Base-by-base conservation (phyloP, 1,140 invertebrate species). In the Ctenoplectra terminalis region DNA sequence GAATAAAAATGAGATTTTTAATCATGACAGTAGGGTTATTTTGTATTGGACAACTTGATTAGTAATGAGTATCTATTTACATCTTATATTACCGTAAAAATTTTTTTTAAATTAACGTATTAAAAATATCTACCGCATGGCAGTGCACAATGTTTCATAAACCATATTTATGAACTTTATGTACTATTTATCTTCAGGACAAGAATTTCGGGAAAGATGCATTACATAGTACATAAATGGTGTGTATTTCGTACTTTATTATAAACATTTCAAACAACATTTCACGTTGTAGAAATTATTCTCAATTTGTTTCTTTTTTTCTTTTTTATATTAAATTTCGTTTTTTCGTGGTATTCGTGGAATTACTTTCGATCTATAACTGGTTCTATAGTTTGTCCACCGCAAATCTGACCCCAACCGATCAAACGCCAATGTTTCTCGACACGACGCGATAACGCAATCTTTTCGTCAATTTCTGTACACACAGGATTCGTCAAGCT, bases 371-470 rank as follows among this genome's bases (percentile, higher is more conserved):
- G 87, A 66, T 93, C 92, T 23, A 92, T 84, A 34, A 93, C 89
- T 13, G 97, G 97, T 93, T 97, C 96, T 87, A 99, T 98, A 61
- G 98, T 98, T 89, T 97, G 96, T 75, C 98, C 98, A 90, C 98
- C 97, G 90, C 97, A 96, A 93, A 99, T 99, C 92, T 99, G 97
- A 82, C 98, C 98, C 98, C 98, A 99, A 85, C 98, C 98, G 93
- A 99, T 99, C 86, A 99, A 95, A 94, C 99, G 97, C 99, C 99
- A 99, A 95, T 99, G 99, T 92, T 99, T 99, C 87, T 99, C 99
- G 58, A 99, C 98, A 94, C 99, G 96, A 91, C 99, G 96, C 92
- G 98, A 99, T 5, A 99, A 95, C 15, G 99, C 99, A 90, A 99
- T 99, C 93, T 99, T 99, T 92, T 99, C 99, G 74, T 98, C 98